Evolutionary conservation across 2,888 invertebrate species (phyloP).

Genomic region (Hydrotaea diabolus): DNA sequence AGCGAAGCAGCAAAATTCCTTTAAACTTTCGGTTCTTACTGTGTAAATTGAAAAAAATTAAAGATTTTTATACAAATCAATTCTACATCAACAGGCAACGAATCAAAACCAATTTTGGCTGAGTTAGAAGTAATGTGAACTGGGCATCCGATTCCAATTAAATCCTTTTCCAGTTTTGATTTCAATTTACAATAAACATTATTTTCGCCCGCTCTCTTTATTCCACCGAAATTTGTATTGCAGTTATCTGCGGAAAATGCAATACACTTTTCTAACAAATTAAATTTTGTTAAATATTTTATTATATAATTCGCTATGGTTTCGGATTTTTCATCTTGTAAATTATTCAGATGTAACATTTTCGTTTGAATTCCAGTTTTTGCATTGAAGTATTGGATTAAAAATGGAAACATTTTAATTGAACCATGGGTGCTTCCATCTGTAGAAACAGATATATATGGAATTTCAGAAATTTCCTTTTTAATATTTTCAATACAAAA

Average conservation of each 20-base stretch:
- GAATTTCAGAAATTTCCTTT: neutral
- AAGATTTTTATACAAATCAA: too few species aligned
- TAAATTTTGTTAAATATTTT: neutral
- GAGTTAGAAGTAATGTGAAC: too few species aligned
- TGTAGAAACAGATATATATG: conserved; percentile 1
- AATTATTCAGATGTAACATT: neutral
- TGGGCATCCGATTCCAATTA: too few species aligned
- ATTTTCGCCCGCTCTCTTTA: neutral
- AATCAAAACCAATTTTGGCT: too few species aligned
- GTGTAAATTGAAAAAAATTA: conserved; percentile 29
- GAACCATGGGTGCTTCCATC: conserved; percentile 6
- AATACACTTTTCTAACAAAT: conserved; percentile 5
- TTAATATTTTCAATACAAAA: neutral
- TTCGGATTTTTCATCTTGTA: neutral
- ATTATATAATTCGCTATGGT: conserved; percentile 3
- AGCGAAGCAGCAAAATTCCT: conserved; percentile 45
- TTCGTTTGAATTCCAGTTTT: neutral
- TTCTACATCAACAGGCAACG: neutral
- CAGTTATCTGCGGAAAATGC: conserved; percentile 8
- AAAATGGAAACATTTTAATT: conserved; percentile 4
- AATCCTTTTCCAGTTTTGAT: conserved; percentile 1
- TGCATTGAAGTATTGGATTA: neutral
- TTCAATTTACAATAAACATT: neutral
- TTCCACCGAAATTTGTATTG: neutral
- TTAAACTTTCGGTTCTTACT: conserved; percentile 42